Percentiles rank a stretch among this genome's conserved stretches.
These are phyloP conservation scores for Pituophis catenifer DNA, from an alignment of 2,113 vertebrate genomes.

Conservation along the genomic window DNA sequence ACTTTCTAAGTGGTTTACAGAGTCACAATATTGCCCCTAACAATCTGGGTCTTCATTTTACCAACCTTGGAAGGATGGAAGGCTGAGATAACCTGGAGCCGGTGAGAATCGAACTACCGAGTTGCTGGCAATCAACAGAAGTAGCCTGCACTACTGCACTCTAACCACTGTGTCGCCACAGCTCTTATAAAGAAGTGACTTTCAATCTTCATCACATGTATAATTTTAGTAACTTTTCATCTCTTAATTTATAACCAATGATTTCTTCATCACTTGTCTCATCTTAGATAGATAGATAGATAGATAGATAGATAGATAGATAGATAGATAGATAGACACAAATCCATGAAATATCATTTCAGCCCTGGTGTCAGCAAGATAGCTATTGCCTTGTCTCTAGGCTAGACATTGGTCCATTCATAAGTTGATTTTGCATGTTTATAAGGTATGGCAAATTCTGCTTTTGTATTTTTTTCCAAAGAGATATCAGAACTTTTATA, in stretches of 20 bases:
- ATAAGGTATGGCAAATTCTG: background rate
- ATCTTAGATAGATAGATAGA: too few species aligned
- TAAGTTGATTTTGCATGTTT: background rate
- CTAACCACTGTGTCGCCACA: too few species aligned
- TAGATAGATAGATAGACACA: too few species aligned
- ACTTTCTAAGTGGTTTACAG: too few species aligned
- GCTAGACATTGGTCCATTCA: background rate
- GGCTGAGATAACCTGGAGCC: too few species aligned
- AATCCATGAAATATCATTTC: background rate
- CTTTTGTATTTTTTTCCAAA: background rate
- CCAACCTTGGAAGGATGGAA: too few species aligned
- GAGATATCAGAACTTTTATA: background rate
- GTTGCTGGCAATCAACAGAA: too few species aligned
- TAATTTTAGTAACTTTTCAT: background rate
- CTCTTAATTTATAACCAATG: background rate
- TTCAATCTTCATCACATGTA: background rate
- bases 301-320: too few species aligned
- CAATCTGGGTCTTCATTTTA: too few species aligned
- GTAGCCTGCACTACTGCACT: too few species aligned
- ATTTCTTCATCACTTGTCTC: background rate
- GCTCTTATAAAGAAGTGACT: background rate
- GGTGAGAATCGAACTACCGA: too few species aligned
- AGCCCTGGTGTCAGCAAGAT: background rate
- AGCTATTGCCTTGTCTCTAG: background rate
- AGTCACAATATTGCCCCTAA: too few species aligned